Percentiles rank a stretch among this genome's conserved stretches.
phyloP scores from a whole-genome alignment of 1,140 invertebrate species.

The Cydia splendana region DNA sequence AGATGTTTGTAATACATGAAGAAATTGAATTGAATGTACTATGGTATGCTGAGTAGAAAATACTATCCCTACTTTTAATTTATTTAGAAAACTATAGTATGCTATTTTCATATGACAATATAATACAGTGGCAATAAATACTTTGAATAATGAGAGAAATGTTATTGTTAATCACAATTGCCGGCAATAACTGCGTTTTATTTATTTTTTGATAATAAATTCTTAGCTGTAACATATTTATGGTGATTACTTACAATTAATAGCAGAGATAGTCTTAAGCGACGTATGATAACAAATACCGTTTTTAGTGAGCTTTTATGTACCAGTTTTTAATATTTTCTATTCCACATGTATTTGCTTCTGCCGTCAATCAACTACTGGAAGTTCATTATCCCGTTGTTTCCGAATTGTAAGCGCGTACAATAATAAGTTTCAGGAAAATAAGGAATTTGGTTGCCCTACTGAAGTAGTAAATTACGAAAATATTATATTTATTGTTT shows the following conservation, averaged over 20 bases:
- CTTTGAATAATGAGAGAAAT: neutral
- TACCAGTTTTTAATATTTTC: neutral
- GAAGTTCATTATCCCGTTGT: neutral
- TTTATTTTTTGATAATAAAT: neutral
- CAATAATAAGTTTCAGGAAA: neutral
- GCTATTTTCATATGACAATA: too few relatives aligned
- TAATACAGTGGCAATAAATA: neutral
- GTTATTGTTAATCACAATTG: slow-evolving; percentile 11
- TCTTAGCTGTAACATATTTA: neutral
- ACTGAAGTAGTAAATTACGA: too few relatives aligned
- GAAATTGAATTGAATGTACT: too few relatives aligned
- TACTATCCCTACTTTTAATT: neutral
- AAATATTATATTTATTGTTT: too few relatives aligned
- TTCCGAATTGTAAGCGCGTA: neutral
- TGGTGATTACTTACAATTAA: neutral
- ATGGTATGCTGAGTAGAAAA: neutral
- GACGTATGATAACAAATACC: neutral
- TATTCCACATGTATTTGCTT: neutral
- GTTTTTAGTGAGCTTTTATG: neutral
- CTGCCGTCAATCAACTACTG: neutral
- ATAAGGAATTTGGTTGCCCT: too few relatives aligned
- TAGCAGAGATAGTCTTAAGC: neutral
- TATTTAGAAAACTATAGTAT: too few relatives aligned
- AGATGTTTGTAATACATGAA: neutral
- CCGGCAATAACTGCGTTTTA: slow-evolving; percentile 10